A percentile compares a stretch with the other conserved stretches of the same genome.
phyloP scores from a whole-genome alignment of 2,113 vertebrate species.

The Tichodroma muraria region DNA sequence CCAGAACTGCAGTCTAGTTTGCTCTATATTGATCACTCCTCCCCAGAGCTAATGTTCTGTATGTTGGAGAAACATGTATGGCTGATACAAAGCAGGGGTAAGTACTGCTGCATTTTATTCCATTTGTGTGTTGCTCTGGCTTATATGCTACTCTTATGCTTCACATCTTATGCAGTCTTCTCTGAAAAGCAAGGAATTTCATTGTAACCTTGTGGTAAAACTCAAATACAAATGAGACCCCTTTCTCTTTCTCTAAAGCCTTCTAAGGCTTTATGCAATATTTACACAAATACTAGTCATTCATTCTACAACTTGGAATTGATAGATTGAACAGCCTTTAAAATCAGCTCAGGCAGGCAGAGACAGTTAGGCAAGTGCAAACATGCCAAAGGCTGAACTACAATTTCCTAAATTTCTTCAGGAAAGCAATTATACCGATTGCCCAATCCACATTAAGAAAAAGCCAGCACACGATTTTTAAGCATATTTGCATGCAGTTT shows the following conservation, averaged over 20 bases:
- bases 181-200: not conserved
- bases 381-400: not conserved
- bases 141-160: not conserved
- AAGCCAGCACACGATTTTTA: not conserved
- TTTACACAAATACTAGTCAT: not conserved
- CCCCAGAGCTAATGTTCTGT: not conserved
- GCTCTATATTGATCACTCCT: not conserved
- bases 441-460: not conserved
- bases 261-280: not conserved
- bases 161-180: not conserved
- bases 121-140: not conserved
- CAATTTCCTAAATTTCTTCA: not conserved
- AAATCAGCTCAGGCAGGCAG: not conserved
- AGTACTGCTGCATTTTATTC: not conserved
- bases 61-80: not conserved
- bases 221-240: not conserved
- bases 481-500: not conserved
- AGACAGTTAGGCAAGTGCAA: not conserved
- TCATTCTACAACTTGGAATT: not conserved
- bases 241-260: not conserved
- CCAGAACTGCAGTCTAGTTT: not conserved
- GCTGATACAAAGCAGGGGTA: not conserved
- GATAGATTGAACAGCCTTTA: not conserved
- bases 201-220: not conserved
- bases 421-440: not conserved